A percentile compares a stretch with the other conserved stretches of the same genome.
Conservation (phyloP, 2,113 vertebrate genomes). For the Anhinga anhinga region DNA sequence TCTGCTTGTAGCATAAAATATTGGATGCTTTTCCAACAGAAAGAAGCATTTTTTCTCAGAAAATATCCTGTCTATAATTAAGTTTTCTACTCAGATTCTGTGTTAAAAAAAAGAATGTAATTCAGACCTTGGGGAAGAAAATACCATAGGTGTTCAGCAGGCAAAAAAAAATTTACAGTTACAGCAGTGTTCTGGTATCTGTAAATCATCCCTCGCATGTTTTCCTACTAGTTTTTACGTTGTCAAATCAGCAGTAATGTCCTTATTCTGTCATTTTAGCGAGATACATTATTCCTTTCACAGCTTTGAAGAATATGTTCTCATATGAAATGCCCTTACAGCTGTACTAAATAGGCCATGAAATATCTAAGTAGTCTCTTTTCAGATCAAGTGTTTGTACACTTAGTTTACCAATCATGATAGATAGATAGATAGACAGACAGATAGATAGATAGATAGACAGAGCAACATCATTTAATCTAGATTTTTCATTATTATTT, state of each 20-base stretch:
- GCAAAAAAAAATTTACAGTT: neutral
- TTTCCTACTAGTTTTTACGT: neutral
- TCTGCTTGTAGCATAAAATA: neutral
- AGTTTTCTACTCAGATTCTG: neutral
- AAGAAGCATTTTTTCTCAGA: neutral
- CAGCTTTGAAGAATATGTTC: neutral
- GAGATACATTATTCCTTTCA: neutral
- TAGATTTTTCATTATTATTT: neutral
- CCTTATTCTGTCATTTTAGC: conserved; percentile 3
- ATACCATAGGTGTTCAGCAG: neutral
- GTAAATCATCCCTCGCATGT: neutral
- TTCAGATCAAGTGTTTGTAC: neutral
- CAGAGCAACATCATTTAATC: neutral
- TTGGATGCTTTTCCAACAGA: neutral
- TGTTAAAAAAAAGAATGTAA: neutral
- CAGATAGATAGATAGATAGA: neutral
- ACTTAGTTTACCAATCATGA: neutral
- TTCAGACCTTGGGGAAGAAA: neutral
- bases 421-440: neutral
- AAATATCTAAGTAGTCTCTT: neutral
- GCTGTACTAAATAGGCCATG: neutral
- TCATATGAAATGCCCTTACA: neutral
- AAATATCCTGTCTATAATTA: neutral
- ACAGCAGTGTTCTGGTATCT: neutral
- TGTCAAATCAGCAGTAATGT: neutral